Conservation (phyloP, 1,140 invertebrate species). For the Berghia stephanieae region DNA sequence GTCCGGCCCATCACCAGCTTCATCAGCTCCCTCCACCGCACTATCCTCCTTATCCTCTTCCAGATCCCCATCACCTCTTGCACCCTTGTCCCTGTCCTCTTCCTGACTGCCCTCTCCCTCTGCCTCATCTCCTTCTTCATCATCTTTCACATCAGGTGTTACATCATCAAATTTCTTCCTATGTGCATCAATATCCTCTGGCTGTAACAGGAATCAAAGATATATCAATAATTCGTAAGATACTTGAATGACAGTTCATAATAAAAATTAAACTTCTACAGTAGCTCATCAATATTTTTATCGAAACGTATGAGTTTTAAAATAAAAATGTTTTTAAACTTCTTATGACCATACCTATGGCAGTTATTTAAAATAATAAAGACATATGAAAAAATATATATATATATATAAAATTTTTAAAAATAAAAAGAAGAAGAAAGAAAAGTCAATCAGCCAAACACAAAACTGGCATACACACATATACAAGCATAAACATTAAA, state of each 20-base stretch:
- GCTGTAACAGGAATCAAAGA: constrained; percentile 41
- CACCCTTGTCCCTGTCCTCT: constrained; percentile 36
- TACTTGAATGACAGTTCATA: background rate
- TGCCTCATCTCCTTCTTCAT: constrained; percentile 52
- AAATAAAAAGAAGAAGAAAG: constrained; percentile 3
- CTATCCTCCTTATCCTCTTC: constrained; percentile 24
- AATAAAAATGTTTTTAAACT: background rate
- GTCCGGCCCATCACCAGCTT: constrained; percentile 17
- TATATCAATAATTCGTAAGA: too few species aligned
- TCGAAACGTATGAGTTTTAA: background rate
- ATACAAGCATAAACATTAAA: too few species aligned
- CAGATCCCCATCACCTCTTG: constrained; percentile 29
- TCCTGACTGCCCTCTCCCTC: constrained; percentile 29
- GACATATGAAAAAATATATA: background rate
- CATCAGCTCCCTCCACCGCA: constrained; percentile 20
- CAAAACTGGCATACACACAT: background rate
- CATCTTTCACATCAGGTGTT: constrained; percentile 68
- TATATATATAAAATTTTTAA: background rate
- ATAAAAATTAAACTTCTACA: background rate
- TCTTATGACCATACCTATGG: background rate
- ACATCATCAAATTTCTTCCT: constrained; percentile 74
- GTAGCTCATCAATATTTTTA: background rate
- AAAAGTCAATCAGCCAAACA: background rate
- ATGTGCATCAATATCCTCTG: constrained; percentile 60
- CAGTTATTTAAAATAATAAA: background rate